These are phyloP conservation scores for Tautogolabrus adspersus DNA, from an alignment of 2,113 vertebrate species.

Conservation along the genomic window DNA sequence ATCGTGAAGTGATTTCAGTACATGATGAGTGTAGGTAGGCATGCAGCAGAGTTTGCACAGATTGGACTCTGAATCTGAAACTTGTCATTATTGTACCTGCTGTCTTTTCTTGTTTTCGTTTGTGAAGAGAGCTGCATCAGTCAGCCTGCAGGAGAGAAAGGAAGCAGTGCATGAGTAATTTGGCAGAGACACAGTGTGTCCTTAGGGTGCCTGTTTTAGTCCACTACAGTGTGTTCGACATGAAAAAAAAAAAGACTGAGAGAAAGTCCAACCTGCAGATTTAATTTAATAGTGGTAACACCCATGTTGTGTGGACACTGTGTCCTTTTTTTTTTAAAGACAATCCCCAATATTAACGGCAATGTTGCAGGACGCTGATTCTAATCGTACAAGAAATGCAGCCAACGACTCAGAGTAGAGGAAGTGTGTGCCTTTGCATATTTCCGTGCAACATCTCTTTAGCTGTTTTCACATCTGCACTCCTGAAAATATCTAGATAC, in stretches of 20 bases:
- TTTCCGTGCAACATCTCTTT: too few species aligned
- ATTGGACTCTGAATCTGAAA: slow-evolving; percentile 1
- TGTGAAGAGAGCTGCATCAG: not conserved
- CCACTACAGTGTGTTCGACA: not conserved
- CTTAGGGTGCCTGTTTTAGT: not conserved
- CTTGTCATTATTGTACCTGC: not conserved
- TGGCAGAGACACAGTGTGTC: slow-evolving; percentile 1
- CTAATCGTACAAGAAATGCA: too few species aligned
- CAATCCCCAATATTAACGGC: too few species aligned
- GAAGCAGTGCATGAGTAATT: not conserved
- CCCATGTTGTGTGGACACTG: not conserved
- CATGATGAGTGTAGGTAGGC: not conserved
- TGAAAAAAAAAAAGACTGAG: not conserved
- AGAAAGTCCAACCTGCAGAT: not conserved
- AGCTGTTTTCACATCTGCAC: too few species aligned
- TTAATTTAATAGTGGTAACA: not conserved
- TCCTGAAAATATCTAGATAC: too few species aligned
- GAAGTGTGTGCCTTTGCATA: too few species aligned
- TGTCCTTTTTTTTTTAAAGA: too few species aligned
- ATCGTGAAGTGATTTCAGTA: not conserved
- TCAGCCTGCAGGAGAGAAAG: slow-evolving; percentile 24
- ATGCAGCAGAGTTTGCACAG: not conserved
- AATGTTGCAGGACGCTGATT: too few species aligned
- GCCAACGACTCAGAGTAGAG: too few species aligned
- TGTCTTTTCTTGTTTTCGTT: not conserved